These are phyloP conservation scores for Hiodon tergisus DNA, from an alignment of 2,113 vertebrate genomes.

Conservation along the genomic window DNA sequence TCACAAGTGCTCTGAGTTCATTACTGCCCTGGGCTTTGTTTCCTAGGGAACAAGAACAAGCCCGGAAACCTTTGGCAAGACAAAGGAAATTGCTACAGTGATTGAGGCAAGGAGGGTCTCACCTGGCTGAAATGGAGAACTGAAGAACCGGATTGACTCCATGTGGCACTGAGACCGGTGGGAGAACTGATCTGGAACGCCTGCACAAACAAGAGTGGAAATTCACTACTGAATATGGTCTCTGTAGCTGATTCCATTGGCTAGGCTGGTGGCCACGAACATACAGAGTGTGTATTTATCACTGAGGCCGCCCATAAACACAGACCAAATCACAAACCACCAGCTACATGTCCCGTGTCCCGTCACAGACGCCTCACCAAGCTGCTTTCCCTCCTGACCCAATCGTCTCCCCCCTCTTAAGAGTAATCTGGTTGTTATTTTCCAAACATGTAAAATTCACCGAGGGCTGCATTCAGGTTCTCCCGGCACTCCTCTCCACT, in stretches of 20 bases:
- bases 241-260: too few species aligned
- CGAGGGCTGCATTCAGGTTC: conserved; percentile 64
- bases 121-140: neutral
- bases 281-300: neutral
- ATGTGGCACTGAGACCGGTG: neutral
- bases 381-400: conserved; percentile 40
- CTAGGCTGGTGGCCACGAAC: neutral
- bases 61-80: conserved; percentile 39
- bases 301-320: neutral
- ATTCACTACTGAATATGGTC: too few species aligned
- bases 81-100: conserved; percentile 35
- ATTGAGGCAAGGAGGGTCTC: neutral
- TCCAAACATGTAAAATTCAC: conserved; percentile 53
- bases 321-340: neutral
- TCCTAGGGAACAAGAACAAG: conserved; percentile 57
- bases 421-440: conserved; percentile 46
- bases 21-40: conserved; percentile 53
- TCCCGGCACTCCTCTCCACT: conserved; percentile 59
- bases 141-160: neutral
- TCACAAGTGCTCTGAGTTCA: conserved; percentile 42
- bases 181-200: neutral
- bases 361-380: conserved; percentile 20
- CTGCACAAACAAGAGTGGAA: neutral
- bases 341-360: neutral
- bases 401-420: conserved; percentile 42